These are phyloP conservation scores for Pteronotus mesoamericanus DNA, from an alignment of 2,797 vertebrate genomes.

Conservation along the genomic window DNA sequence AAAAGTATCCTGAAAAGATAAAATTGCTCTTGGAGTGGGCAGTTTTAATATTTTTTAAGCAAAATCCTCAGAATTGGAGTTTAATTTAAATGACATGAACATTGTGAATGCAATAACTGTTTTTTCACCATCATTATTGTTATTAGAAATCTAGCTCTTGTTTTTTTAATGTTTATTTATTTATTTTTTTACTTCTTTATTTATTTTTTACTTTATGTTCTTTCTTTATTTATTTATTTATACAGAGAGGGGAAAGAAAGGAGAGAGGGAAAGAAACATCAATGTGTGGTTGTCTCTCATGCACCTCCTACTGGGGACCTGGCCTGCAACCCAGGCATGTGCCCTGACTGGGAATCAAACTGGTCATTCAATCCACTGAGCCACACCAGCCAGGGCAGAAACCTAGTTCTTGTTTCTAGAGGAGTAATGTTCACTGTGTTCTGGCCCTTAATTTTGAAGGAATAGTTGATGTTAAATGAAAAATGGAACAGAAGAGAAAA, in stretches of 20 bases:
- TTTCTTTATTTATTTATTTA: too few species aligned
- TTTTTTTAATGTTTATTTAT: too few species aligned
- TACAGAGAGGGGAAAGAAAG: too few species aligned
- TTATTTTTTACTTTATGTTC: too few species aligned
- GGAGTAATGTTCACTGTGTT: not conserved
- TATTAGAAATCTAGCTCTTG: not conserved
- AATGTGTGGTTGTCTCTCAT: too few species aligned
- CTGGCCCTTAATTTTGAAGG: not conserved
- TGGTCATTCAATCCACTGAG: too few species aligned
- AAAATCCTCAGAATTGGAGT: not conserved
- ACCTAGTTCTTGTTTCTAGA: not conserved
- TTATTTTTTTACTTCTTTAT: too few species aligned
- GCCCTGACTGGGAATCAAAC: too few species aligned
- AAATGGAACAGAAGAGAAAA: not conserved
- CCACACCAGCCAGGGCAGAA: too few species aligned
- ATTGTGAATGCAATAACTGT: not conserved
- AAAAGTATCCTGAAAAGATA: not conserved
- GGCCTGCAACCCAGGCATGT: too few species aligned
- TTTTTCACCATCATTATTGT: not conserved
- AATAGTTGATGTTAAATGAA: not conserved
- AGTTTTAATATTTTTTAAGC: conserved; percentile 17
- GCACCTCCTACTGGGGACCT: too few species aligned
- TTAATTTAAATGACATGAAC: conserved; percentile 23
- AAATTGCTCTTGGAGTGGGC: not conserved
- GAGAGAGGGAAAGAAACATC: too few species aligned